Base-by-base conservation (phyloP, 2,797 vertebrate genomes). In the Lutjanus campechanus region DNA sequence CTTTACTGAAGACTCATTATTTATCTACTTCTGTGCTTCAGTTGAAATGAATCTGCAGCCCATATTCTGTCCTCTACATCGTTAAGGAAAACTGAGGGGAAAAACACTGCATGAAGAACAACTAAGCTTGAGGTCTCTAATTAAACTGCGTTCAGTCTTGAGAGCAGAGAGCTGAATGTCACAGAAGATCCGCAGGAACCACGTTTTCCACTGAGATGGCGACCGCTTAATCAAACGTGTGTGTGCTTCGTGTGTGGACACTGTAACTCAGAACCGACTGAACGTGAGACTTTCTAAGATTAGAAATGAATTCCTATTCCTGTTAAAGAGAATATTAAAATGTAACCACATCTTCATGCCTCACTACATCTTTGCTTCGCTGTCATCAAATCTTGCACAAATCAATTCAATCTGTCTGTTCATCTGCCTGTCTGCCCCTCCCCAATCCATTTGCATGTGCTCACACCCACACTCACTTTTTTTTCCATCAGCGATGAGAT, bases 391-490 rank as follows among this genome's bases (percentile, higher is more conserved):
- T 74, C 51, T 83, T 82, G 84, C 80, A 69, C 50, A 76, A 64
- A 84, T 84, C 76, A 84, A 43, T 81, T 85, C 73, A 88, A 49
- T 88, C 75, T 80, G 73, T 67, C 82, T 71, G 55, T 73, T 86
- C 65, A n/a, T 79, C 74, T 79, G 76, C 63, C 70, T 68, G 11
- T 66, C 66, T 50, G 49, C 59, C 78, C 82, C 82, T 81, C 79
- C 83, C 82, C 51, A 43, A 82, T 47, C 49, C 85, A 83, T 90
- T 89, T 91, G 85, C 79, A 84, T 91, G 82, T 72, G 60, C 81
- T 84, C 81, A 80, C 91, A 63, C 85, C 87, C 83, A 90, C 91
- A 68, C 87, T 82, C 79, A 69, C 73, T 80, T 76, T 79, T 84
- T 77, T 65, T 41, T n/a, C 70, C 81, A 85, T 74, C 89, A 81